These are phyloP conservation scores for Psilopsiagon aymara DNA, from an alignment of 2,113 vertebrate species.

Conservation along the genomic window DNA sequence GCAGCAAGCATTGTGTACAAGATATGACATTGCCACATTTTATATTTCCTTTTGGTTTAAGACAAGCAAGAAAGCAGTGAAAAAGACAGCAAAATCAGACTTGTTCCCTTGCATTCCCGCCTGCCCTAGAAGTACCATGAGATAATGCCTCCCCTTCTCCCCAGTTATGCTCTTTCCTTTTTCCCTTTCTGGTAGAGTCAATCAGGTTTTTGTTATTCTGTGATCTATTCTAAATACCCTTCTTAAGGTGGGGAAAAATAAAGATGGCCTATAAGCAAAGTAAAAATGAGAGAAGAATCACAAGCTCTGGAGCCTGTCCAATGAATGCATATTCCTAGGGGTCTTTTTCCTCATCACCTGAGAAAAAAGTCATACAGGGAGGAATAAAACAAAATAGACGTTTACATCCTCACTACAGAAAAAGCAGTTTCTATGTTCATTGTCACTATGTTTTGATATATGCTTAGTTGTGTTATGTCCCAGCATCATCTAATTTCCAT, in stretches of 20 bases:
- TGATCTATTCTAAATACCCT: constrained; percentile 26
- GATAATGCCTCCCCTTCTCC: background rate
- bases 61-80: background rate
- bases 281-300: background rate
- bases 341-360: background rate
- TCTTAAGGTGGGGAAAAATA: background rate
- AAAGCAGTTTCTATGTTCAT: constrained; percentile 31
- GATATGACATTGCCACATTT: background rate
- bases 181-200: background rate
- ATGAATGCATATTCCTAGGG: background rate
- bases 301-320: background rate
- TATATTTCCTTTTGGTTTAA: constrained; percentile 36
- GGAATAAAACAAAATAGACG: constrained; percentile 36
- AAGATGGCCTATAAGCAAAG: background rate
- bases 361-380: background rate
- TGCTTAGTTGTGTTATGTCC: constrained; percentile 60
- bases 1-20: background rate
- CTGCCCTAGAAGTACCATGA: background rate
- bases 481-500: constrained; percentile 78
- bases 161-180: background rate
- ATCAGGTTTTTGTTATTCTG: constrained; percentile 7
- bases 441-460: constrained; percentile 73
- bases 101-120: background rate
- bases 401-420: constrained; percentile 1
- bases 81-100: constrained; percentile 27